phyloP scores from a whole-genome alignment of 2,113 vertebrate genomes.

The Heloderma charlesbogerti region DNA sequence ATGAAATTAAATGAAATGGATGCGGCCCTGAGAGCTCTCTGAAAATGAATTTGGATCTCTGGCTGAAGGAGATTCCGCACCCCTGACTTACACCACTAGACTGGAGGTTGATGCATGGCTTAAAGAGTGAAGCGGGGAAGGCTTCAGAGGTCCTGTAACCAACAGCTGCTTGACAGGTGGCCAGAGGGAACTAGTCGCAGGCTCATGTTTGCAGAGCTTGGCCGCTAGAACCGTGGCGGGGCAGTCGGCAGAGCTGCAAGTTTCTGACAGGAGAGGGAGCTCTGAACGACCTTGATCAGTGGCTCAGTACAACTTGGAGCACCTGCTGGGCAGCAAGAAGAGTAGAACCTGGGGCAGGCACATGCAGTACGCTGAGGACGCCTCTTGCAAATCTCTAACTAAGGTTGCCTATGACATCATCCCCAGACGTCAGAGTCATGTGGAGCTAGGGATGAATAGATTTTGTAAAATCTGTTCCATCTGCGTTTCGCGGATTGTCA shows the following conservation, averaged over 20 bases:
- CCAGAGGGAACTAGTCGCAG: no score
- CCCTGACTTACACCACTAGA: not conserved
- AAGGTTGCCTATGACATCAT: not conserved
- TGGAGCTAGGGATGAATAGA: no score
- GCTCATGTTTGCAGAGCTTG: no score
- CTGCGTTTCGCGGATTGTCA: no score
- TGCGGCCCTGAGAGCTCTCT: no score
- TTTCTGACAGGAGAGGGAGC: not conserved
- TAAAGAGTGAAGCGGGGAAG: not conserved
- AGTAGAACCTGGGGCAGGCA: not conserved
- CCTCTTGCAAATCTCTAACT: not conserved
- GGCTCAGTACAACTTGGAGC: not conserved
- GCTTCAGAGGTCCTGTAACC: not conserved
- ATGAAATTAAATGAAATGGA: no score
- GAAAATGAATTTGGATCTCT: no score
- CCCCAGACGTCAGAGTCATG: not conserved
- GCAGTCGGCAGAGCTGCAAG: not conserved
- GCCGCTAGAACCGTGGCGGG: not conserved
- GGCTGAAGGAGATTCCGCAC: not conserved
- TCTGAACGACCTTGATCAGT: not conserved
- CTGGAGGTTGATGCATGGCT: no score
- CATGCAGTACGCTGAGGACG: not conserved
- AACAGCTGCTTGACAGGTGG: not conserved
- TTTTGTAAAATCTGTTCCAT: no score
- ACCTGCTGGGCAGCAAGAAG: not conserved